A percentile compares a stretch with the other conserved stretches of the same genome.
These are phyloP conservation scores for Limnephilus rhombicus DNA, from an alignment of 2,888 invertebrate genomes.

Conservation along the genomic window DNA sequence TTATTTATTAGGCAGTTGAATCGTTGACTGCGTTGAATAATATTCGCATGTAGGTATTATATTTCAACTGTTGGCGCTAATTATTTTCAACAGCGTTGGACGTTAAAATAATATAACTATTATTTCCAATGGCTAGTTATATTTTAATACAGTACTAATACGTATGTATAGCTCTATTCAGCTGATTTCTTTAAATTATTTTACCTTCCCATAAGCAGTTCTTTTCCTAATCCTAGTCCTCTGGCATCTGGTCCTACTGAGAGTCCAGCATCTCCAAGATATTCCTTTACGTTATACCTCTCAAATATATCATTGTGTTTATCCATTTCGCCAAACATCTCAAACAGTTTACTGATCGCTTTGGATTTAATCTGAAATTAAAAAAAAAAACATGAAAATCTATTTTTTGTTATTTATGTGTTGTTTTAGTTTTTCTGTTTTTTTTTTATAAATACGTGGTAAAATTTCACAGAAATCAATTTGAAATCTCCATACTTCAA, in stretches of 20 bases:
- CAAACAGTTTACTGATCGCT: slow-evolving; percentile 57
- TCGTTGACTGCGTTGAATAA: too few species aligned
- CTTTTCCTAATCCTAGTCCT: slow-evolving; percentile 73
- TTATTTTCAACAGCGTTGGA: too few species aligned
- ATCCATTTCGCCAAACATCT: slow-evolving; percentile 59
- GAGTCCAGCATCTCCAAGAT: slow-evolving; percentile 76
- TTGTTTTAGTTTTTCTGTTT: too few species aligned
- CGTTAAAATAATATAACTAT: too few species aligned
- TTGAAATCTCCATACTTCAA: not conserved
- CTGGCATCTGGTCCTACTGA: slow-evolving; percentile 75
- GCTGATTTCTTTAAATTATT: not conserved
- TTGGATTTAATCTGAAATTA: slow-evolving; percentile 59
- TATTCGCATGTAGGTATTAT: too few species aligned
- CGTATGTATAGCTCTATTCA: too few species aligned
- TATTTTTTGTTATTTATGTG: not conserved
- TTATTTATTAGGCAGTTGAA: too few species aligned
- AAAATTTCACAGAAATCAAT: not conserved
- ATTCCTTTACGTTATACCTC: slow-evolving; percentile 70
- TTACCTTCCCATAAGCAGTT: slow-evolving; percentile 74
- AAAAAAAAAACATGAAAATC: slow-evolving; percentile 5
- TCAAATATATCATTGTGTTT: slow-evolving; percentile 54
- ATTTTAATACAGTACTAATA: too few species aligned
- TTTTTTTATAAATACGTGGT: not conserved
- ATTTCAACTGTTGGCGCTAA: too few species aligned
- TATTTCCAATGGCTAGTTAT: too few species aligned